Evolutionary conservation across 2,113 vertebrate species (phyloP), one percentile per base, ranked within the genome.

Genomic region (Cyrtonyx montezumae): DNA sequence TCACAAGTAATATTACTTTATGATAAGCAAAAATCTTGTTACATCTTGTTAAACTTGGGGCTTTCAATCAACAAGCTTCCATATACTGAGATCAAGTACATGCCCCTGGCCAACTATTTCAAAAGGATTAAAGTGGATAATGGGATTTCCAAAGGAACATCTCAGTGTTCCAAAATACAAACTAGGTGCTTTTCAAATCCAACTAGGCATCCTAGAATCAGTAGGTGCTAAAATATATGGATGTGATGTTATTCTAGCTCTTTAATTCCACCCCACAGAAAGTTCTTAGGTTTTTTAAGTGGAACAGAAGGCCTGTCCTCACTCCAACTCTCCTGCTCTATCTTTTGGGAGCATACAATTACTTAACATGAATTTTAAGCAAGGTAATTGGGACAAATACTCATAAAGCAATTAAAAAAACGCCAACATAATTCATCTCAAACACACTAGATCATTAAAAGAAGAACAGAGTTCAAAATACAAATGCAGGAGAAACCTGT

Each of bases 121-220:
- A n/a, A 56, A 93, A 63, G 32, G 2, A 40, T 84, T 90, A 36
- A 56, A 43, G 46, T n/a, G 13, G 4, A 12, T 11, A 37, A 45
- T 8, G 48, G 66, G 23, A 59, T 28, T 77, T 74, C 36, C 67
- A 82, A 79, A 90, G 25, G 36, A 63, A 63, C 2, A 18, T 15
- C 23, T 83, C 26, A 34, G 1, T 8, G 20, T 18, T 79, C 40
- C 58, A 70, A 7, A 1, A 79, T 0, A 1, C 1, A 3, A 49
- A 49, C 84, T 18, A 48, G 58, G 43, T 32, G n/a, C 66, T 84
- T 7, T 7, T n/a, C 49, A 87, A 56, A 68, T 61, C 20, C 51
- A 85, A 2, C 32, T 16, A 20, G 28, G 73, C 61, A 65, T 58
- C 36, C 55, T 77, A 23, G 45, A 55, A 69, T 34, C 6, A 71